phyloP scores from a whole-genome alignment of 2,888 invertebrate genomes.

The Thymelicus sylvestris region DNA sequence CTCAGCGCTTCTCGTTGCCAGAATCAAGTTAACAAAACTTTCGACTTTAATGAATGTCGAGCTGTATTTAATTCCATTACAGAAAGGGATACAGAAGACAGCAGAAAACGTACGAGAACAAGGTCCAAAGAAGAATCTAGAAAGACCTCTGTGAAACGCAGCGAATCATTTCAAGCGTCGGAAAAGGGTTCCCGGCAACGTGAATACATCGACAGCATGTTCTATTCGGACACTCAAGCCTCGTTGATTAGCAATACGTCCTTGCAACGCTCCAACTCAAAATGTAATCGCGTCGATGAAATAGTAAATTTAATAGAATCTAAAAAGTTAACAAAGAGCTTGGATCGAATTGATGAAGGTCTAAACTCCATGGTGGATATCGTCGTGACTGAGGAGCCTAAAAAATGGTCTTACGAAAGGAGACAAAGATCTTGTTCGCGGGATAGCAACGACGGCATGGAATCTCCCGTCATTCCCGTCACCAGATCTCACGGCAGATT shows the following conservation, averaged over 20 bases:
- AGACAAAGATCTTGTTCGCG: constrained; percentile 72
- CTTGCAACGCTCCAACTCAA: constrained; percentile 64
- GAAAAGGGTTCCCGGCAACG: constrained; percentile 76
- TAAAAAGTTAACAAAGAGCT: constrained; percentile 88
- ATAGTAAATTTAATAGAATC: constrained; percentile 85
- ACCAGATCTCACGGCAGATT: constrained; percentile 64
- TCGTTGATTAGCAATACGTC: constrained; percentile 46
- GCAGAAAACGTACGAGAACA: constrained; percentile 66
- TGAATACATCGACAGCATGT: constrained; percentile 85
- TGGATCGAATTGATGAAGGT: constrained; percentile 91
- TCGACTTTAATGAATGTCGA: constrained; percentile 81
- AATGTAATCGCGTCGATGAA: constrained; percentile 76
- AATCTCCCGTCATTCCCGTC: constrained; percentile 69
- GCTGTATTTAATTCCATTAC: constrained; percentile 84
- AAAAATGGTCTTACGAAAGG: constrained; percentile 75
- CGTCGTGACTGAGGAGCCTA: constrained; percentile 86
- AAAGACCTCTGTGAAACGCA: constrained; percentile 71
- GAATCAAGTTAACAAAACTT: constrained; percentile 69
- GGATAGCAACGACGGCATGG: constrained; percentile 71
- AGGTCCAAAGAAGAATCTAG: constrained; percentile 70
- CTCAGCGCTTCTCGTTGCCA: constrained; percentile 86
- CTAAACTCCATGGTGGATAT: constrained; percentile 90
- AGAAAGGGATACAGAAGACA: constrained; percentile 76
- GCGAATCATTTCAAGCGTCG: constrained; percentile 79
- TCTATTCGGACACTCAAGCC: constrained; percentile 79